Conservation (phyloP, 1,140 invertebrate genomes). For the Agrilus planipennis region DNA sequence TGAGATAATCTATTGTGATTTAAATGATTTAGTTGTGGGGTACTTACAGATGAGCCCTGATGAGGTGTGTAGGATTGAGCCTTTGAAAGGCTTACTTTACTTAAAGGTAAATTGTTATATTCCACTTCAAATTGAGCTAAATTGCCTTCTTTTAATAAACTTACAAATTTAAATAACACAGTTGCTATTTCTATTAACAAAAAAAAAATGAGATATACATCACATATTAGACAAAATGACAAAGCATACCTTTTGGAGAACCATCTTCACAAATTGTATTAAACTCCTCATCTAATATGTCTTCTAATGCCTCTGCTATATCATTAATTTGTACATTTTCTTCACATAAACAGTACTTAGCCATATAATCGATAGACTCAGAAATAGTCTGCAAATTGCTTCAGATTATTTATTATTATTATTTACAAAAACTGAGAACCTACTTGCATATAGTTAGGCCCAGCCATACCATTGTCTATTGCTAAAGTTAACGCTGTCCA, state of each 20-base stretch:
- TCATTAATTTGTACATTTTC: conserved; percentile 40
- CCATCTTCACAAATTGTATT: conserved; percentile 51
- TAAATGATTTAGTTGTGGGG: too few relatives aligned
- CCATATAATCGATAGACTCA: conserved; percentile 45
- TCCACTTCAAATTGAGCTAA: conserved; percentile 31
- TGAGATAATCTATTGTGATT: too few relatives aligned
- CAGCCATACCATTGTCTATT: conserved; percentile 53
- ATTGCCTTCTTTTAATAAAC: conserved; percentile 32
- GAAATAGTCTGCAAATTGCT: conserved; percentile 40
- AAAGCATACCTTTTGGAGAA: conserved; percentile 39
- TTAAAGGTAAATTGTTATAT: conserved; percentile 29
- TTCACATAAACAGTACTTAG: conserved; percentile 45
- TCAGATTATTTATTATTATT: neutral
- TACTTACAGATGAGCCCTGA: too few relatives aligned
- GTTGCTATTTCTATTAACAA: conserved; percentile 36
- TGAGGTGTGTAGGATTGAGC: too few relatives aligned
- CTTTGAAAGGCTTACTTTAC: conserved; percentile 19
- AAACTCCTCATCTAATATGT: conserved; percentile 53
- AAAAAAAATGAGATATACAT: conserved; percentile 8
- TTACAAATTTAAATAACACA: conserved; percentile 36
- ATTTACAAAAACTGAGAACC: conserved; percentile 2
- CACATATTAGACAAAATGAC: neutral
- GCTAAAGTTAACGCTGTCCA: conserved; percentile 51
- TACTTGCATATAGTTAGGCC: conserved; percentile 48
- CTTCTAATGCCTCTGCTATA: conserved; percentile 45